phyloP scores from a whole-genome alignment of 2,797 vertebrate genomes.

The Streptopelia turtur region DNA sequence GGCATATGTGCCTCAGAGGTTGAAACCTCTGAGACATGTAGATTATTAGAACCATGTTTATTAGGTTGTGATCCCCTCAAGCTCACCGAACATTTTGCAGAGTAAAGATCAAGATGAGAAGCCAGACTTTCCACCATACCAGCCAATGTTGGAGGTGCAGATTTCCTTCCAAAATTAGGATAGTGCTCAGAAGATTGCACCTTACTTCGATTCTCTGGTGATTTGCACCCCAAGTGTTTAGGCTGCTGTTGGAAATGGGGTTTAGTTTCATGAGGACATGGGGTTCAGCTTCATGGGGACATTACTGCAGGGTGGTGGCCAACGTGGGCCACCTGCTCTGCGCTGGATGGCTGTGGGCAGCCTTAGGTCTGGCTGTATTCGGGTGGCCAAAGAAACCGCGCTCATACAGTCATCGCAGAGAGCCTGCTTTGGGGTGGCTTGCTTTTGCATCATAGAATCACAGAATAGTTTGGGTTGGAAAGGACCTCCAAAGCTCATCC shows the following conservation, averaged over 20 bases:
- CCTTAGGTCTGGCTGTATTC: background rate
- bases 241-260: background rate
- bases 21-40: background rate
- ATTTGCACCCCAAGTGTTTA: background rate
- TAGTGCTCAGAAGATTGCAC: background rate
- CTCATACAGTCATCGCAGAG: background rate
- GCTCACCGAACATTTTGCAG: background rate
- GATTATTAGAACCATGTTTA: background rate
- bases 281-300: accelerated
- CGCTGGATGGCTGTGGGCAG: background rate
- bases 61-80: background rate
- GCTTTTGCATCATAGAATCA: background rate
- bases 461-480: background rate
- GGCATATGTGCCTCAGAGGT: background rate
- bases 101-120: background rate
- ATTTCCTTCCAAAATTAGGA: background rate
- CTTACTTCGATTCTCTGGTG: background rate
- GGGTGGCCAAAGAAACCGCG: background rate
- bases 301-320: background rate
- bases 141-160: background rate
- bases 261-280: accelerated
- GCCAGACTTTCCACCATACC: background rate
- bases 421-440: background rate
- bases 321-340: background rate
- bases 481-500: background rate